phyloP scores from a whole-genome alignment of 2,797 vertebrate species.

The Propithecus perrieri region DNA sequence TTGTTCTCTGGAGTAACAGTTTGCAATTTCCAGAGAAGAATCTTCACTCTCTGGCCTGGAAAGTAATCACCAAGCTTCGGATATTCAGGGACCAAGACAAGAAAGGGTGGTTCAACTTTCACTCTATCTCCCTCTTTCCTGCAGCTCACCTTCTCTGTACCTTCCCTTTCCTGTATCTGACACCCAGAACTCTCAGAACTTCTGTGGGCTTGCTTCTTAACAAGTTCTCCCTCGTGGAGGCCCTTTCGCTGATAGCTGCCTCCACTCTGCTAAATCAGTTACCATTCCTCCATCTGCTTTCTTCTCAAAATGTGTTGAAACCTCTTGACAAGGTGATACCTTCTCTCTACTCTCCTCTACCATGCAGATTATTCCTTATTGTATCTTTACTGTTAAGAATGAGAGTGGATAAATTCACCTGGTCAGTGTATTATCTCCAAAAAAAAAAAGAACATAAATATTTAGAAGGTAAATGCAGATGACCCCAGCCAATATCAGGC shows the following conservation, averaged over 20 bases:
- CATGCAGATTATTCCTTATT: neutral
- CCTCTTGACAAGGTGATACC: neutral
- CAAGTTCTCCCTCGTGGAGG: neutral
- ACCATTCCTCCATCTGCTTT: neutral
- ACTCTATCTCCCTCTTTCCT: neutral
- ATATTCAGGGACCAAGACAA: neutral
- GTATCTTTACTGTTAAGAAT: neutral
- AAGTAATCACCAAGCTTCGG: neutral
- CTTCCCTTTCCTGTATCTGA: neutral
- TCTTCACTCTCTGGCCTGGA: neutral
- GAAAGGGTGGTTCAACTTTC: neutral
- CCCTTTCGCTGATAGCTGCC: neutral
- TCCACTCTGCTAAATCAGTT: neutral
- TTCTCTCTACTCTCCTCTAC: neutral
- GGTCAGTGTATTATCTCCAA: neutral
- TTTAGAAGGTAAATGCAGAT: neutral
- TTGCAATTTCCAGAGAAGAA: neutral
- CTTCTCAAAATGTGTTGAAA: neutral
- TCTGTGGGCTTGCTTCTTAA: neutral
- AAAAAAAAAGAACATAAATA: neutral
- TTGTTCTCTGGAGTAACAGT: neutral
- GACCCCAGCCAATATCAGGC: neutral
- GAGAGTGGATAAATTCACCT: neutral
- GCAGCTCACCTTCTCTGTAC: neutral
- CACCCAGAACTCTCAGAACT: neutral